Base-by-base conservation (phyloP, 2,888 invertebrate genomes). In the Rotaria socialis region DNA sequence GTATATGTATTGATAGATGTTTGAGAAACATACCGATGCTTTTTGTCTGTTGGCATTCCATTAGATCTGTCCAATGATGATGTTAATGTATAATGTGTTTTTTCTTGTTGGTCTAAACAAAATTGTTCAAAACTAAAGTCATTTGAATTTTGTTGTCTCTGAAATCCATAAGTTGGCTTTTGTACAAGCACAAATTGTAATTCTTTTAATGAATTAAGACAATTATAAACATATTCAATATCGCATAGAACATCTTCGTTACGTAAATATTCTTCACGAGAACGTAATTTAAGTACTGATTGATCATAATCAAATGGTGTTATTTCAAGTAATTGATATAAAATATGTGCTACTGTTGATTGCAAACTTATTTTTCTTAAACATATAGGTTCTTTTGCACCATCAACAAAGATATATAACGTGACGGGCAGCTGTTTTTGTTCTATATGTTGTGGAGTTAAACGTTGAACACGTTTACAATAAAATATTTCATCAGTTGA, bases 181-280 rank as follows among this genome's bases (percentile, higher is more conserved):
- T 80, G 24, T 47, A 47, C 47, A 47, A 80, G 80, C 4, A 80
- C 80, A 80, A 80, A 80, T 80, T 80, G 47, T 80, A 80, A 80
- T n/a, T 24, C n/a, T 80, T 80, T 43, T 24, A 80, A 80, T n/a
- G 80, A 80, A 47, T 80, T 43, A 47, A 80, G 24, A 80, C 80
- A 80, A 80, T 80, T 47, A 47, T 80, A 80, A 47, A 80, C 47
- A 80, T 80, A 80, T 80, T 80, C 80, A 47, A 80, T 80, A 80
- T 80, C 80, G 47, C 80, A 80, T 47, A 80, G 24, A 47, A 80
- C 80, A 80, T 80, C 80, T 47, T 80, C 80, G 19, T 80, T 80
- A 43, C 80, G 80, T 80, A 80, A 80, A 47, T 80, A 80, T 80
- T 80, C 80, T 80, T 80, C 80, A 10, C 80, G 80, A n/a, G 43